Percentiles rank a stretch among this genome's conserved stretches.
Conservation (phyloP, 2,888 invertebrate species). For the Parnassius apollo region DNA sequence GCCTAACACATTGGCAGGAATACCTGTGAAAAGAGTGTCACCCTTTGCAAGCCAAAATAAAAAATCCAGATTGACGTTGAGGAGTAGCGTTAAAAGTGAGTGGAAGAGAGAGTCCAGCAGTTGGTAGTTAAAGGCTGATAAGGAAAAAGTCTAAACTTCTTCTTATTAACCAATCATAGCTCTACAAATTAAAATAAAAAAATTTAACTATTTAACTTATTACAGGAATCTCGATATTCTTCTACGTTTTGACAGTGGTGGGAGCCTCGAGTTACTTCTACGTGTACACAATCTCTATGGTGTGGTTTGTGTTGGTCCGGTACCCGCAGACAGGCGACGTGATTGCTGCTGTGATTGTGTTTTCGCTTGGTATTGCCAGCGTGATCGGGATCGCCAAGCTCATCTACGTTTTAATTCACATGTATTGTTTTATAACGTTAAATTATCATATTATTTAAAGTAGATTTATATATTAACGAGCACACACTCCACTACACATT, state of each 20-base stretch:
- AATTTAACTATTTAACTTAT: conserved; percentile 4
- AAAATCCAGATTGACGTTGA: too few species aligned
- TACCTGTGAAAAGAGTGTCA: too few species aligned
- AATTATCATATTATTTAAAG: too few species aligned
- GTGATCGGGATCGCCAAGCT: conserved; percentile 46
- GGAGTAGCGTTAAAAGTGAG: too few species aligned
- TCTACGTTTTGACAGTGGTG: conserved; percentile 39
- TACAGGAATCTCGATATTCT: conserved; percentile 44
- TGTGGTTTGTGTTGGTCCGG: conserved; percentile 50
- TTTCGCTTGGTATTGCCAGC: conserved; percentile 49
- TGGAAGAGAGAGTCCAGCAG: too few species aligned
- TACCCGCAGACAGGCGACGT: conserved; percentile 44
- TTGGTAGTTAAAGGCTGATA: too few species aligned
- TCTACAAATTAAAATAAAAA: not conserved
- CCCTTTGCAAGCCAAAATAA: too few species aligned
- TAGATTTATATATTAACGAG: not conserved
- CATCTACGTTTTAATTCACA: conserved; percentile 43
- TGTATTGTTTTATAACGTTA: conserved; percentile 45
- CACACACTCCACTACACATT: too few species aligned
- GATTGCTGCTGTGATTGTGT: conserved; percentile 40
- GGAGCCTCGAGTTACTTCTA: conserved; percentile 43
- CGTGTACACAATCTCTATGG: conserved; percentile 46
- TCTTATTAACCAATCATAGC: too few species aligned
- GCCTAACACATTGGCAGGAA: too few species aligned
- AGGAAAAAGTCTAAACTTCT: too few species aligned